A percentile compares a stretch with the other conserved stretches of the same genome.
Evolutionary conservation across 2,888 invertebrate species (phyloP).

Genomic region (Conomelus anceps): DNA sequence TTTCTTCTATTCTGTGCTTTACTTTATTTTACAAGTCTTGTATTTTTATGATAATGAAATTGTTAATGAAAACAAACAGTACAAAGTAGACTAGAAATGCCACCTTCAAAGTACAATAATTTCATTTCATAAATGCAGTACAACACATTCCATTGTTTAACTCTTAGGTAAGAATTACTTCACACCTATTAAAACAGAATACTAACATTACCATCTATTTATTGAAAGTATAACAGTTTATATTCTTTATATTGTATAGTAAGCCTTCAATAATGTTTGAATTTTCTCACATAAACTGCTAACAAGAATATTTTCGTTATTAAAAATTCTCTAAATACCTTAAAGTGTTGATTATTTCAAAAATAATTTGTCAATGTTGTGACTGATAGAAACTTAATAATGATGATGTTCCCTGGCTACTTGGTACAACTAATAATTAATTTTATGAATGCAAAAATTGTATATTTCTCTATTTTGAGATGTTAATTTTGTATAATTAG

Average conservation of each 20-base stretch:
- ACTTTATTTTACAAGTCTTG: neutral
- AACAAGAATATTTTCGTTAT: neutral
- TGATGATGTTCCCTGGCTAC: neutral
- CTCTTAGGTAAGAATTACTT: neutral
- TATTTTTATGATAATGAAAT: neutral
- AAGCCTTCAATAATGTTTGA: neutral
- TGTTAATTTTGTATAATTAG: neutral
- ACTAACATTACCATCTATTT: neutral
- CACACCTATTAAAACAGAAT: neutral
- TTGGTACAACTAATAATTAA: neutral
- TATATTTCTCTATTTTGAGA: neutral
- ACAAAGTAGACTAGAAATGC: neutral
- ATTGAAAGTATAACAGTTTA: too few relatives aligned
- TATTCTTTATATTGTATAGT: neutral
- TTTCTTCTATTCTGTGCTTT: neutral
- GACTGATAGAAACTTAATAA: neutral
- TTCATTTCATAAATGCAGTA: neutral
- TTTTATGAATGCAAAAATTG: neutral
- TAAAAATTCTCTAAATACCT: neutral
- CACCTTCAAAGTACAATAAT: neutral
- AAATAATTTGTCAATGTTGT: neutral
- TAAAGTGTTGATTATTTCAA: neutral
- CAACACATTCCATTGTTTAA: neutral
- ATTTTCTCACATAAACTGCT: neutral
- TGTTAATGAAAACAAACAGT: neutral